Percentiles rank a stretch among this genome's conserved stretches.
Conservation (phyloP, 2,797 vertebrate species). For the Prionace glauca region DNA sequence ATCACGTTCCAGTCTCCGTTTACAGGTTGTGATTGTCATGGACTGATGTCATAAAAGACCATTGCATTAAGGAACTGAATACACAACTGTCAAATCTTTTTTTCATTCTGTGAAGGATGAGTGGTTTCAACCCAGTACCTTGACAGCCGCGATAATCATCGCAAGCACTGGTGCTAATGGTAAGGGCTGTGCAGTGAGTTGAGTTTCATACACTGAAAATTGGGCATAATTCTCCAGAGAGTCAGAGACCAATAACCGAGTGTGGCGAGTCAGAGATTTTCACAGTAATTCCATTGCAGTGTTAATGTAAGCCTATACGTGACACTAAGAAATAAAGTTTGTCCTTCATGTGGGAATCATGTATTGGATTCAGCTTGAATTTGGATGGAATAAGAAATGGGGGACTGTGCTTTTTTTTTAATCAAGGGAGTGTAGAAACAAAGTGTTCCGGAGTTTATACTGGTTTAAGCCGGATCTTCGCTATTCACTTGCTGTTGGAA, state of each 20-base stretch:
- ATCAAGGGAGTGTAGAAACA: no score
- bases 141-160: slow-evolving; percentile 1
- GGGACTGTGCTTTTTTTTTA: no score
- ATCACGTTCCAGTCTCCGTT: background rate
- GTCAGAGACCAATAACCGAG: background rate
- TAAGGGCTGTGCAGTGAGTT: background rate
- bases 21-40: background rate
- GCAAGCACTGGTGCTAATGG: background rate
- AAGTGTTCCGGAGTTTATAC: background rate
- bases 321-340: no score
- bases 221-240: background rate
- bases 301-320: no score
- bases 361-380: no score
- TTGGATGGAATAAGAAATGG: no score
- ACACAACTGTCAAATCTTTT: background rate
- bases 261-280: background rate
- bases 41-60: background rate
- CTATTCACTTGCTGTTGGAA: no score
- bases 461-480: background rate
- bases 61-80: background rate
- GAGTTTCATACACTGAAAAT: slow-evolving; percentile 6
- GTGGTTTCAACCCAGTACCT: background rate
- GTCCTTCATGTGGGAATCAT: no score
- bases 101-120: slow-evolving; percentile 10
- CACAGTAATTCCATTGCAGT: no score